Evolutionary conservation across 2,888 invertebrate genomes (phyloP).

Genomic region (Perizoma affinitatum): DNA sequence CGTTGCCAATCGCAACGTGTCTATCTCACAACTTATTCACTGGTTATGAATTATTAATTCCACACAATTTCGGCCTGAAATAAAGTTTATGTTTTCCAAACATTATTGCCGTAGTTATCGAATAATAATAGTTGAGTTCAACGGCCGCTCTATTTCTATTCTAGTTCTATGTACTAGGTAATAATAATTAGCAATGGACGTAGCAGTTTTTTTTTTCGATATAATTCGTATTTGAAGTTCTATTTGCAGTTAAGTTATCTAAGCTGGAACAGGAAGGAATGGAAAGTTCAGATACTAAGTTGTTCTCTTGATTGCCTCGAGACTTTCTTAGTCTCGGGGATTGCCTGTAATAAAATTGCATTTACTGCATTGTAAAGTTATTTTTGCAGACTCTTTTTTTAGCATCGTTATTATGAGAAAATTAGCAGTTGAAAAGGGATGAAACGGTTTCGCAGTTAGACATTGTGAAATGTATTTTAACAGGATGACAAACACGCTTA

Average conservation of each 20-base stretch:
- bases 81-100: constrained; percentile 63
- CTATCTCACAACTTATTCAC: constrained; percentile 11
- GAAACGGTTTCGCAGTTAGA: neutral
- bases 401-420: constrained; percentile 6
- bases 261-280: constrained; percentile 22
- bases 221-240: constrained; percentile 28
- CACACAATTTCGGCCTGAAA: constrained; percentile 52
- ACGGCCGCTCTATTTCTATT: constrained; percentile 76
- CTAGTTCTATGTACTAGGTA: constrained; percentile 44
- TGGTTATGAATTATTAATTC: constrained; percentile 41
- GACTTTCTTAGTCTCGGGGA: constrained; percentile 8
- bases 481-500: too few relatives aligned
- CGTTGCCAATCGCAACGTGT: constrained; percentile 8
- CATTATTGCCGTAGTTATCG: constrained; percentile 66
- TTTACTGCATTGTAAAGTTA: constrained; percentile 4
- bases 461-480: too few relatives aligned
- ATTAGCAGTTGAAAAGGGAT: constrained; percentile 1
- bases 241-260: constrained; percentile 1
- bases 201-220: constrained; percentile 54
- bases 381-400: constrained; percentile 3
- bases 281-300: constrained; percentile 27
- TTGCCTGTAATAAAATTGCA: constrained; percentile 10
- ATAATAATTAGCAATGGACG: constrained; percentile 48
- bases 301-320: constrained; percentile 19
- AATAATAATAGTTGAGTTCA: constrained; percentile 71